phyloP scores from a whole-genome alignment of 2,797 vertebrate species.

The Anguilla marmorata region DNA sequence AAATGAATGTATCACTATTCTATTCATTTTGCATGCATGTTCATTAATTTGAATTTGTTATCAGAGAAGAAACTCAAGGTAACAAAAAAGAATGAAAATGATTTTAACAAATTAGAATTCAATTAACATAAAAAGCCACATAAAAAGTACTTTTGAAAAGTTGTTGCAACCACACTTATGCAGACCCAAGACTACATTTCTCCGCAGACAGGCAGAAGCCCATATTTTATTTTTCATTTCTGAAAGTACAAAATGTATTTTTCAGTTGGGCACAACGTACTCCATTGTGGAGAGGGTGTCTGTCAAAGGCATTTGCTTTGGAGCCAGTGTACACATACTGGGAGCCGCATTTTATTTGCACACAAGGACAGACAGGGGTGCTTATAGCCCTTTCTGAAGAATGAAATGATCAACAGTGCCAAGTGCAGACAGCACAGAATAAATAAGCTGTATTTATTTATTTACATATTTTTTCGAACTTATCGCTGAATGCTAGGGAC shows the following conservation, averaged over 20 bases:
- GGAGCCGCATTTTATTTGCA: background rate
- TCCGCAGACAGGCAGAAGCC: background rate
- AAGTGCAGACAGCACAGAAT: background rate
- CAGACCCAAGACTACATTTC: background rate
- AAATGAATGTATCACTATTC: background rate
- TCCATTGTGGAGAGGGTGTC: background rate
- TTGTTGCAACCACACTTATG: background rate
- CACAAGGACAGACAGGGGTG: background rate
- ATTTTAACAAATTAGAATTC: background rate
- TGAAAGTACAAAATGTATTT: background rate
- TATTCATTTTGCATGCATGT: background rate
- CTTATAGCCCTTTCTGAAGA: background rate
- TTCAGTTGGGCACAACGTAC: background rate
- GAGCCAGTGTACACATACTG: background rate
- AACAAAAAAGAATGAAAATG: background rate
- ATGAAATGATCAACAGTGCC: background rate
- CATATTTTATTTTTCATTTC: background rate
- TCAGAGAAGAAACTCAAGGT: background rate
- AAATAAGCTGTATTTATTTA: background rate
- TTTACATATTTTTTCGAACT: background rate
- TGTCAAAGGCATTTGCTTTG: constrained; percentile 1
- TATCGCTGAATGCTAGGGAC: background rate
- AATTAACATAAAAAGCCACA: background rate
- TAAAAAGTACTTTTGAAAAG: background rate
- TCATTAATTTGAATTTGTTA: background rate